Conservation (phyloP, 2,888 invertebrate species). For the Protophormia terraenovae region DNA sequence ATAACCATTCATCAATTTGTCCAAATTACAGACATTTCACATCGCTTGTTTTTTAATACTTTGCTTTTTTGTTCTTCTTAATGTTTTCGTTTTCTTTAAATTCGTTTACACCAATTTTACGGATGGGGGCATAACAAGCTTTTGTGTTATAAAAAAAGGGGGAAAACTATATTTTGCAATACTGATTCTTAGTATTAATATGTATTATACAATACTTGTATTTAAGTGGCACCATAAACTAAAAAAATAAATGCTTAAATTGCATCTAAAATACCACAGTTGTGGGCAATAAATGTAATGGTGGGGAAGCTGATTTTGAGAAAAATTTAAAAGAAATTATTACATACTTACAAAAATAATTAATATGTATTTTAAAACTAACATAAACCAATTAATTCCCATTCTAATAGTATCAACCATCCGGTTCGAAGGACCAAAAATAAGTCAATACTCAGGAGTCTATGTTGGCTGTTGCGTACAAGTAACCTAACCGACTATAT, state of each 20-base stretch:
- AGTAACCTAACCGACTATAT: too few species aligned
- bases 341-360: too few species aligned
- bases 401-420: too few species aligned
- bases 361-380: too few species aligned
- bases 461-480: too few species aligned
- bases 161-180: conserved; percentile 29
- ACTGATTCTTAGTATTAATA: conserved; percentile 50
- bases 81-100: conserved; percentile 71
- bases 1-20: conserved; percentile 81
- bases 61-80: conserved; percentile 18
- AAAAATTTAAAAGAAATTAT: too few species aligned
- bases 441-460: too few species aligned
- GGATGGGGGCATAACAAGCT: conserved; percentile 69
- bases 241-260: conserved; percentile 11
- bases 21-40: conserved; percentile 81
- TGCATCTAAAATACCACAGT: neutral
- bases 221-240: conserved; percentile 49
- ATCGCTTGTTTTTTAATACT: conserved; percentile 74
- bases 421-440: too few species aligned
- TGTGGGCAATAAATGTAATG: neutral
- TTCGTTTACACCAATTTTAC: conserved; percentile 81
- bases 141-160: conserved; percentile 21
- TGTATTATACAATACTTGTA: conserved; percentile 41
- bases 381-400: too few species aligned
- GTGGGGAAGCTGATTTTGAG: neutral